Conservation (phyloP, 2,888 invertebrate genomes). For the Netelia melanura region DNA sequence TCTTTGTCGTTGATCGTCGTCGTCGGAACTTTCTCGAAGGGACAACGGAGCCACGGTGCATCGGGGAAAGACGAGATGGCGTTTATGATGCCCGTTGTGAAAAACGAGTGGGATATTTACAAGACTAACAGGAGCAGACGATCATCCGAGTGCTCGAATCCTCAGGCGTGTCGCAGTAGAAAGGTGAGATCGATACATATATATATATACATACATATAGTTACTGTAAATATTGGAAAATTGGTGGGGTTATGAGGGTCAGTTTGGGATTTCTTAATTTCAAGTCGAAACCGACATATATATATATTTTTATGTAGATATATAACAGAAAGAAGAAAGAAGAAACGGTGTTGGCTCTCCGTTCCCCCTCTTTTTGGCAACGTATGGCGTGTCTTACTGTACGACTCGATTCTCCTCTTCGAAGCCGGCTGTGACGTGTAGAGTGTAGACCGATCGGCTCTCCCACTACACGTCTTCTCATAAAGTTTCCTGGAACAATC, state of each 20-base stretch:
- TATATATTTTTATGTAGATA: background rate
- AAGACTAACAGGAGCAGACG: slow-evolving; percentile 92
- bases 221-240: too few species aligned
- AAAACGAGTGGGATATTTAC: slow-evolving; percentile 97
- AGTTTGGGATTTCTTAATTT: background rate
- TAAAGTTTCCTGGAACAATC: background rate
- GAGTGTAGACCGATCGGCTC: background rate
- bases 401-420: background rate
- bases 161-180: slow-evolving; percentile 88
- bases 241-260: background rate
- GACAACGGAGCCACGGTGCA: slow-evolving; percentile 56
- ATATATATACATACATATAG: background rate
- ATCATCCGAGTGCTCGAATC: slow-evolving; percentile 90
- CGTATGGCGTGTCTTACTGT: background rate
- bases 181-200: slow-evolving; percentile 84
- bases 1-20: slow-evolving; percentile 1
- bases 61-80: slow-evolving; percentile 88
- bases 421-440: slow-evolving; percentile 27
- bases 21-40: slow-evolving; percentile 65
- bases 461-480: background rate
- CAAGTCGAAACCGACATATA: background rate
- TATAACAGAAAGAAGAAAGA: background rate
- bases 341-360: background rate
- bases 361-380: background rate
- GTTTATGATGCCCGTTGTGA: slow-evolving; percentile 98